Evolutionary conservation across 2,888 invertebrate species (phyloP).

Genomic region (Sarcophaga variegata): DNA sequence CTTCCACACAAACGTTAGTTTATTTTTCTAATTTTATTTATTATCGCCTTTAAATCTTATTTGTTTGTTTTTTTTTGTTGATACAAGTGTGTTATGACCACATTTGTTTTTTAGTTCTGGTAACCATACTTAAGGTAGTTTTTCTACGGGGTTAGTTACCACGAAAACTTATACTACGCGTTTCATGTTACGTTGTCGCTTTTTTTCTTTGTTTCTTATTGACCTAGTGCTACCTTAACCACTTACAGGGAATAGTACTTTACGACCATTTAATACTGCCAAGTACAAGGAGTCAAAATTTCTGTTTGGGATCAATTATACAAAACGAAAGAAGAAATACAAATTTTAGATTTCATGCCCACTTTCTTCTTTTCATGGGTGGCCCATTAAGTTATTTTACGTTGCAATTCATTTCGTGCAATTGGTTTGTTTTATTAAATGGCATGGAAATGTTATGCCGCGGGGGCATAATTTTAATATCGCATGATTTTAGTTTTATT

Average conservation of each 20-base stretch:
- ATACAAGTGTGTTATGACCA: constrained; percentile 42
- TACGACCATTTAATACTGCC: constrained; percentile 1
- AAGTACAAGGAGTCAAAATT: too few species aligned
- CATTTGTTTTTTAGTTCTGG: too few species aligned
- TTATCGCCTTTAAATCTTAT: constrained; percentile 60
- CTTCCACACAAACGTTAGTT: constrained; percentile 10
- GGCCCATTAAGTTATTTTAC: not conserved
- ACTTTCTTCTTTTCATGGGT: not conserved
- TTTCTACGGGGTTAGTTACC: too few species aligned
- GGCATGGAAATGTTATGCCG: too few species aligned
- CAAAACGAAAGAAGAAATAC: too few species aligned
- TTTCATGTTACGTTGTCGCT: too few species aligned
- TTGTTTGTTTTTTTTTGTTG: not conserved
- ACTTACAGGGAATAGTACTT: not conserved
- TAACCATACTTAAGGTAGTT: too few species aligned
- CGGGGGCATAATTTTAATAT: too few species aligned
- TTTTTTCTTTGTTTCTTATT: constrained; percentile 32
- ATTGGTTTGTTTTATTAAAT: constrained; percentile 23
- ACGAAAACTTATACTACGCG: too few species aligned
- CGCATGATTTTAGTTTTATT: too few species aligned
- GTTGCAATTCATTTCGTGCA: constrained; percentile 1
- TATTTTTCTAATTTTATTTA: constrained; percentile 44
- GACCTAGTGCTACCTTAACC: constrained; percentile 38
- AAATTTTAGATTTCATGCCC: not conserved
- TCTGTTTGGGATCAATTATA: too few species aligned